Evolutionary conservation across 2,113 vertebrate genomes (phyloP).

Genomic region (Hepsetus odoe): DNA sequence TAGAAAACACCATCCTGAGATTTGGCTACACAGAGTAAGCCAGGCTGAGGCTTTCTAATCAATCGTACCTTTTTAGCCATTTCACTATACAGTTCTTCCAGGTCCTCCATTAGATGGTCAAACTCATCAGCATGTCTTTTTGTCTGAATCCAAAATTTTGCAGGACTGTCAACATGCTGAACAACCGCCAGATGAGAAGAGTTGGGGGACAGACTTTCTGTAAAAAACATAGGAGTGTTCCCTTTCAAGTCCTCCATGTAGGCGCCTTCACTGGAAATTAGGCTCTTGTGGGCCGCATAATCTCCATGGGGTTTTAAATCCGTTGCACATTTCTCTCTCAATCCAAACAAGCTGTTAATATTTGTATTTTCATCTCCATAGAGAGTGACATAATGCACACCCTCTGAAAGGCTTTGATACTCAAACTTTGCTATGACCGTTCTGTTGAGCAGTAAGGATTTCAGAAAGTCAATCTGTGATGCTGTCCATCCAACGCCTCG

Average conservation of each 20-base stretch:
- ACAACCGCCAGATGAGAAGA: slow-evolving; percentile 73
- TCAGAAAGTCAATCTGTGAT: slow-evolving; percentile 75
- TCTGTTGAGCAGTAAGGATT: slow-evolving; percentile 77
- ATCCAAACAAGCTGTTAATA: slow-evolving; percentile 81
- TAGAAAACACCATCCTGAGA: slow-evolving; percentile 81
- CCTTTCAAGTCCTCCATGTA: slow-evolving; percentile 2
- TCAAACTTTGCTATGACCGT: slow-evolving; percentile 82
- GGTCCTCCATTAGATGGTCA: slow-evolving; percentile 72
- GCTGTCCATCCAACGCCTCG: slow-evolving; percentile 81
- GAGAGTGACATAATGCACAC: slow-evolving; percentile 85
- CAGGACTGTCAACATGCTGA: slow-evolving; percentile 77
- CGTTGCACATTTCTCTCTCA: slow-evolving; percentile 68
- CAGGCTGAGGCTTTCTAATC: slow-evolving; percentile 68
- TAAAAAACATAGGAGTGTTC: slow-evolving; percentile 42
- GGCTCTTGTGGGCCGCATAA: slow-evolving; percentile 42
- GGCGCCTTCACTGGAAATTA: slow-evolving; percentile 3
- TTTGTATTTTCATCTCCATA: slow-evolving; percentile 82
- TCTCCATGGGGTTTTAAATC: slow-evolving; percentile 53
- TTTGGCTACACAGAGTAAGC: slow-evolving; percentile 83
- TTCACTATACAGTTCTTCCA: slow-evolving; percentile 79
- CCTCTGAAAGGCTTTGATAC: slow-evolving; percentile 85
- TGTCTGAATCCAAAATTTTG: slow-evolving; percentile 87
- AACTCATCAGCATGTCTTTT: slow-evolving; percentile 73
- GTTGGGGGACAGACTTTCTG: slow-evolving; percentile 68
- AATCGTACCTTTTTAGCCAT: slow-evolving; percentile 60